Evolutionary conservation across 2,888 invertebrate species (phyloP).

Genomic region (Hemithea aestivaria): DNA sequence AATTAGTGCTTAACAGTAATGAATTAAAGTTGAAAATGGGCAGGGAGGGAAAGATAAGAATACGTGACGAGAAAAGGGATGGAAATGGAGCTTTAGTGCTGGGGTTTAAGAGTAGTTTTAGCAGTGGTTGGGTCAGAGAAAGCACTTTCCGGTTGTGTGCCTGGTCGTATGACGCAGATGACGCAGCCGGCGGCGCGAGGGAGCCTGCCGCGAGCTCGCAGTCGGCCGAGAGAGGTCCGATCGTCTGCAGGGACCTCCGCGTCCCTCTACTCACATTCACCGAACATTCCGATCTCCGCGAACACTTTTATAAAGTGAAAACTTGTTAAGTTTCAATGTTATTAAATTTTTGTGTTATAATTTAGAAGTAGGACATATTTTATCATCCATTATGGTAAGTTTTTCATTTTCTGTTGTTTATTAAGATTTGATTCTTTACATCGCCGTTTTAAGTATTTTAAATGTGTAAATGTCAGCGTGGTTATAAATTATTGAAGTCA

Average conservation of each 20-base stretch:
- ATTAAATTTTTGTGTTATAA: constrained; percentile 15
- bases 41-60: constrained; percentile 15
- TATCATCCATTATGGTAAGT: constrained; percentile 13
- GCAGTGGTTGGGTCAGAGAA: constrained; percentile 54
- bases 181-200: constrained; percentile 40
- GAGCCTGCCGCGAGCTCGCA: constrained; percentile 38
- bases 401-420: background rate
- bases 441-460: no score
- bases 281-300: constrained; percentile 43
- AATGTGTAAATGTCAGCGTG: no score
- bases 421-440: no score
- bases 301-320: constrained; percentile 21
- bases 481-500: no score
- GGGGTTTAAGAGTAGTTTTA: constrained; percentile 48
- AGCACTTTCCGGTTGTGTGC: constrained; percentile 73
- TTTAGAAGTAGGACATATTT: constrained; percentile 14
- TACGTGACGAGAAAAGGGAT: constrained; percentile 8
- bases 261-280: constrained; percentile 28
- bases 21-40: constrained; percentile 46
- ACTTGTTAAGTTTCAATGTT: constrained; percentile 25
- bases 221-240: constrained; percentile 60
- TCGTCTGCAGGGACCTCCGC: constrained; percentile 46
- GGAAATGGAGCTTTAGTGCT: constrained; percentile 46
- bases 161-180: constrained; percentile 71
- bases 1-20: constrained; percentile 40